A percentile compares a stretch with the other conserved stretches of the same genome.
Conservation (phyloP, 2,888 invertebrate species). For the Synanthedon formicaeformis region DNA sequence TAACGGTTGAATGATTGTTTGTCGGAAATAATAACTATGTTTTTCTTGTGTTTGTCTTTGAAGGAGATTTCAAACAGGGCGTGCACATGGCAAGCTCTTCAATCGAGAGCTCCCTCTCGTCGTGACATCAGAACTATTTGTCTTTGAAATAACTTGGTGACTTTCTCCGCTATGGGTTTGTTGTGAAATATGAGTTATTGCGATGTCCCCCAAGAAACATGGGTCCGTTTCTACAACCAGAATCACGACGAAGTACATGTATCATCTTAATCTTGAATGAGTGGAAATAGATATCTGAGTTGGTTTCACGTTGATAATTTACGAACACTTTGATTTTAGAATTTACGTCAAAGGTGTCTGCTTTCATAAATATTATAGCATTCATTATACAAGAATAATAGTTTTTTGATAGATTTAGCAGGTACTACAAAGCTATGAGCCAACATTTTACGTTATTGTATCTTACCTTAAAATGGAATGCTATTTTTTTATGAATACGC, state of each 20-base stretch:
- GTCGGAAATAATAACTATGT: conserved; percentile 45
- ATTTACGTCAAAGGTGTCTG: too few relatives aligned
- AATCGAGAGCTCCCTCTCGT: conserved; percentile 42
- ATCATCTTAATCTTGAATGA: conserved; percentile 13
- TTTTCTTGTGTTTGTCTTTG: conserved; percentile 62
- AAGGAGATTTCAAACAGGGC: conserved; percentile 58
- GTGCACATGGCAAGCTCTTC: conserved; percentile 44
- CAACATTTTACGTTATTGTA: too few relatives aligned
- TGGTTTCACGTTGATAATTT: background rate
- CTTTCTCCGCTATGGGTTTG: conserved; percentile 28
- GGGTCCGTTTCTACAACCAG: conserved; percentile 22
- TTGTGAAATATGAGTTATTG: conserved; percentile 41
- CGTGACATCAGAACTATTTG: conserved; percentile 59
- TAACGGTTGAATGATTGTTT: background rate
- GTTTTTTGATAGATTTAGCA: too few relatives aligned
- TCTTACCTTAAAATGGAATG: too few relatives aligned
- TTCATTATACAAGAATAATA: too few relatives aligned
- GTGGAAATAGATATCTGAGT: background rate
- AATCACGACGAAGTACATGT: conserved; percentile 28
- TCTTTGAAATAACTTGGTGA: conserved; percentile 55
- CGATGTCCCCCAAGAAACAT: conserved; percentile 35
- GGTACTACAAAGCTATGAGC: too few relatives aligned
- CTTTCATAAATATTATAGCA: too few relatives aligned
- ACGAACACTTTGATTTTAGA: too few relatives aligned
- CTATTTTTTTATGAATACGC: too few relatives aligned